Base-by-base conservation (phyloP, 2,797 vertebrate genomes). In the Pipistrellus kuhlii region DNA sequence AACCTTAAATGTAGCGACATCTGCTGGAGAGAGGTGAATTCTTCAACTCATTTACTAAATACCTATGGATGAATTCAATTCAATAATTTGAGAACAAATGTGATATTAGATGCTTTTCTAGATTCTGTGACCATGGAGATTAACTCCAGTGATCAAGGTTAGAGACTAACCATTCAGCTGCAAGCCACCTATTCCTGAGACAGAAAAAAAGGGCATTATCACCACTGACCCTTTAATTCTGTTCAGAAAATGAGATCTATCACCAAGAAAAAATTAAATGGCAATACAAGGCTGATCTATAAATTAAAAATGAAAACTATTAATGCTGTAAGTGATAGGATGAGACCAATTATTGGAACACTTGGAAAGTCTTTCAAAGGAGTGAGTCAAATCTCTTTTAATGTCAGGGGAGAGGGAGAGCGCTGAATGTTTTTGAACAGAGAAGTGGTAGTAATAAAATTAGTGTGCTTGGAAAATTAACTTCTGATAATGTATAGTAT, bases 21-120 rank as follows among this genome's bases (percentile, higher is more conserved):
- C 91, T 93, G 55, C 77, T 88, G 85, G 30, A 20, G 27, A 76
- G 80, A 85, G 20, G 30, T 69, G 76, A 91, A 92, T 92, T 90
- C 53, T 51, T 84, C 23, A 71, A 66, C 10, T 82, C 64, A 18
- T 7, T 21, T 27, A 10, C 7, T 32, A 69, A 66, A 48, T 1
- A 11, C 27, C n/a, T 18, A 23, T 53, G 2, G 38, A 51, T 4
- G 6, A 23, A 25, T 44, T 76, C 3, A 27, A 18, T 35, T 90
- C 8, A 82, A 8, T 38, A 66, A 38, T 66, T 53, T 59, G 66
- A 77, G 14, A 35, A 13, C 13, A 27, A 85, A 48, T 69, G 69
- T 55, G 12, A n/a, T 53, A 48, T 72, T 15, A 25, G 38, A 84
- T 46, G 11, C 8, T 96, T 73, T 85, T 18, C 66, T 57, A 85